Base-by-base conservation (phyloP, 2,888 invertebrate species). In the Gandaritis pyraliata region DNA sequence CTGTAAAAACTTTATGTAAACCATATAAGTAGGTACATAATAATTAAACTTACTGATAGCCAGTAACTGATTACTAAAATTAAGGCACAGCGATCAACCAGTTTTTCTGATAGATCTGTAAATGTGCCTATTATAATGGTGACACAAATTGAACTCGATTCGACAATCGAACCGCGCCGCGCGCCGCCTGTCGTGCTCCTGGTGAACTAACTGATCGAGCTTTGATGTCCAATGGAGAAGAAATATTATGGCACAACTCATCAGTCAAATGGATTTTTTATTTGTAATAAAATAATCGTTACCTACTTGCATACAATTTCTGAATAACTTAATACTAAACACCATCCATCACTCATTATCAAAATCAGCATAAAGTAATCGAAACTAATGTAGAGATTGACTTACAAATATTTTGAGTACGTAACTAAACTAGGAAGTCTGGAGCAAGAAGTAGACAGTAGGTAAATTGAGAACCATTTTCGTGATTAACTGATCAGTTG, bases 401-500 rank as follows among this genome's bases (percentile, higher is more conserved):
- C 10, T 33, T 33, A 33, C 33, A 33, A 10, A 23, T 23, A 23
- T 33, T 33, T 41, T 41, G 8, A n/a, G 39, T n/a, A 39, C 43
- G 10, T 33, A 33, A 64, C 50, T 47, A 62, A 33, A 64, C 52
- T 47, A 62, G 59, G 63, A 64, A 68, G 61, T 58, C 15, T 56
- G 58, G 36, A 61, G 62, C 64, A 49, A 49, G 18, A 18, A 61
- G 54, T 47, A 23, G 23, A 23, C 23, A 66, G 33, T 38, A 18
- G 2, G 45, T 63, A 59, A 58, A 65, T 51, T 59, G 55, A 60
- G 51, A 72, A 70, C 71, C 69, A 65, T 72, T 72, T 66, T 85
- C 84, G 83, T 87, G 84, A 86, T 86, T 77, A 74, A 82, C 78
- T 76, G 81, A 87, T 87, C 83, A 83, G 73, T 71, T 72, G 68